These are phyloP conservation scores for Penaeus indicus DNA, from an alignment of 1,140 invertebrate species.

Conservation along the genomic window DNA sequence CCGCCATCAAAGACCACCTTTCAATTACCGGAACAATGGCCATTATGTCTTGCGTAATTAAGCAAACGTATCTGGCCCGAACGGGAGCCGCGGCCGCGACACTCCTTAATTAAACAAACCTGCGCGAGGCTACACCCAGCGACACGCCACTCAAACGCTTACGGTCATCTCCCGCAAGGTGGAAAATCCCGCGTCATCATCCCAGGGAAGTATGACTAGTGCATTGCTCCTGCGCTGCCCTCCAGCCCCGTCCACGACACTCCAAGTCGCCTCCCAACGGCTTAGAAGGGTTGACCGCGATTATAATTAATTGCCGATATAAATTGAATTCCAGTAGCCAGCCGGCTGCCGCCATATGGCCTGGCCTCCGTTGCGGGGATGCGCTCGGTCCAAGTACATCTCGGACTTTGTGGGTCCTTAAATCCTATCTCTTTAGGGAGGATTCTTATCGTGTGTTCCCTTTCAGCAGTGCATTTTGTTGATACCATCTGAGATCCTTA, in stretches of 20 bases:
- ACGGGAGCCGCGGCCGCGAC: slow-evolving; percentile 58
- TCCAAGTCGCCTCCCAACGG: slow-evolving; percentile 58
- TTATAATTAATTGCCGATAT: slow-evolving; percentile 64
- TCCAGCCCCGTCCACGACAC: slow-evolving; percentile 31
- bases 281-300: slow-evolving; percentile 59
- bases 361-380: not conserved
- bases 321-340: slow-evolving; percentile 65
- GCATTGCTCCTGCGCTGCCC: slow-evolving; percentile 50
- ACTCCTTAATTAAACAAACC: slow-evolving; percentile 58
- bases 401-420: too few species aligned
- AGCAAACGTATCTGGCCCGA: slow-evolving; percentile 58
- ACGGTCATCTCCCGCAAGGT: slow-evolving; percentile 1
- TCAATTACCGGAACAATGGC: slow-evolving; percentile 61
- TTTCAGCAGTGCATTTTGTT: too few species aligned
- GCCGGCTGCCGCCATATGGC: slow-evolving; percentile 46
- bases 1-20: slow-evolving; percentile 37
- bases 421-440: too few species aligned
- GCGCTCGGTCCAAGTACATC: slow-evolving; percentile 9
- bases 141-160: not conserved
- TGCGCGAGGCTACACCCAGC: not conserved
- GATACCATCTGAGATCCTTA: too few species aligned
- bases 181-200: not conserved
- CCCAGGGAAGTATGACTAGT: slow-evolving; percentile 37
- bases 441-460: too few species aligned
- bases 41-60: slow-evolving; percentile 62